phyloP scores from a whole-genome alignment of 2,888 invertebrate genomes.

The Phalangium opilio region DNA sequence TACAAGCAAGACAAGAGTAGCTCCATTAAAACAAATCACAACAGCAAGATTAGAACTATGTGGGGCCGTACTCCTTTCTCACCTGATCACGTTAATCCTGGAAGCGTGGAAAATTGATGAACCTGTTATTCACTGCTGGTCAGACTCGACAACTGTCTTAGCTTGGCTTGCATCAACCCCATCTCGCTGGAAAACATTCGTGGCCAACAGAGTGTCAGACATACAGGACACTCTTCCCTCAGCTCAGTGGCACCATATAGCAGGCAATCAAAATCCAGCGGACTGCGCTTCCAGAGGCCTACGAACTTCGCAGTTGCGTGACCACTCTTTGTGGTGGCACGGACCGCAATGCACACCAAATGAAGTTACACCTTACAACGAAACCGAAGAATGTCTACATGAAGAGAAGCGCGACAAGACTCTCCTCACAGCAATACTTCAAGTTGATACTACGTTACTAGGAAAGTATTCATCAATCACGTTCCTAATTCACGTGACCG shows the following conservation, averaged over 20 bases:
- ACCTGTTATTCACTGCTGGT: constrained; percentile 12
- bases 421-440: too few relatives aligned
- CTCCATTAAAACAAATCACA: constrained; percentile 19
- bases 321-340: constrained; percentile 19
- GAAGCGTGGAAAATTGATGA: background rate
- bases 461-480: too few relatives aligned
- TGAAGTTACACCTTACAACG: too few relatives aligned
- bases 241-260: too few relatives aligned
- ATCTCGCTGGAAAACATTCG: constrained; percentile 18
- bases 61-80: constrained; percentile 10
- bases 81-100: background rate
- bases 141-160: constrained; percentile 17
- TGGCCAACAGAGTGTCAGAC: constrained; percentile 20
- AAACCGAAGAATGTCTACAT: too few relatives aligned
- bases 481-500: too few relatives aligned
- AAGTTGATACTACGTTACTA: too few relatives aligned
- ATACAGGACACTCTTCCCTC: constrained; percentile 13
- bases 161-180: constrained; percentile 17
- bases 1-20: constrained; percentile 16
- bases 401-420: too few relatives aligned
- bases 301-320: constrained; percentile 8
- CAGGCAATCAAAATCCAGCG: constrained; percentile 21
- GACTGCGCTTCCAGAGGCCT: constrained; percentile 23
- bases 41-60: constrained; percentile 20
- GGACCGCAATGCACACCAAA: constrained; percentile 21